Evolutionary conservation across 2,113 vertebrate species (phyloP).

Genomic region (Apteryx owenii): DNA sequence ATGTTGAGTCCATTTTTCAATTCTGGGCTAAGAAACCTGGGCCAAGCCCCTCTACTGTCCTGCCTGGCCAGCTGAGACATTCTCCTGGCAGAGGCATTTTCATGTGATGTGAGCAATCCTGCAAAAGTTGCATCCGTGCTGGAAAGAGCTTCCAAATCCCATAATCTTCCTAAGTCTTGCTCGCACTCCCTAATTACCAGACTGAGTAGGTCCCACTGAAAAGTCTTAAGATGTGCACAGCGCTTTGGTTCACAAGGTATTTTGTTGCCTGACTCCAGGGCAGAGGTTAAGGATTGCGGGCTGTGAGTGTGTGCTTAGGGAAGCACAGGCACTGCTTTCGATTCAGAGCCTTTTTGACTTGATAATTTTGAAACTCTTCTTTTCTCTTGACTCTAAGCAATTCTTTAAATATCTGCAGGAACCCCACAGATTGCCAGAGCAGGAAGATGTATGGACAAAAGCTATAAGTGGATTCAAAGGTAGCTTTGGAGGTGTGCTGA

Average conservation of each 20-base stretch:
- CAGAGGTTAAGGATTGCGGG: neutral
- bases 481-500: neutral
- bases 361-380: neutral
- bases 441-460: neutral
- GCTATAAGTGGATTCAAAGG: neutral
- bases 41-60: neutral
- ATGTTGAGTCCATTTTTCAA: neutral
- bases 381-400: neutral
- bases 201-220: neutral
- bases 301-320: neutral
- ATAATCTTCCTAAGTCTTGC: neutral
- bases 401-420: neutral
- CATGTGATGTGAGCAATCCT: neutral
- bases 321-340: neutral
- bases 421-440: neutral
- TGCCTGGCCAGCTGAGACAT: neutral
- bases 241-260: neutral
- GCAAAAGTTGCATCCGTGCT: neutral
- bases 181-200: neutral
- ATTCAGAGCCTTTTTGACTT: neutral
- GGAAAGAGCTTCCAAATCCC: neutral
- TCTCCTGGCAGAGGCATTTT: neutral
- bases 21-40: neutral
- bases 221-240: neutral
- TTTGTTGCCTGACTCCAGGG: neutral